Conservation (phyloP, 2,797 vertebrate species). For the Cygnus olor region DNA sequence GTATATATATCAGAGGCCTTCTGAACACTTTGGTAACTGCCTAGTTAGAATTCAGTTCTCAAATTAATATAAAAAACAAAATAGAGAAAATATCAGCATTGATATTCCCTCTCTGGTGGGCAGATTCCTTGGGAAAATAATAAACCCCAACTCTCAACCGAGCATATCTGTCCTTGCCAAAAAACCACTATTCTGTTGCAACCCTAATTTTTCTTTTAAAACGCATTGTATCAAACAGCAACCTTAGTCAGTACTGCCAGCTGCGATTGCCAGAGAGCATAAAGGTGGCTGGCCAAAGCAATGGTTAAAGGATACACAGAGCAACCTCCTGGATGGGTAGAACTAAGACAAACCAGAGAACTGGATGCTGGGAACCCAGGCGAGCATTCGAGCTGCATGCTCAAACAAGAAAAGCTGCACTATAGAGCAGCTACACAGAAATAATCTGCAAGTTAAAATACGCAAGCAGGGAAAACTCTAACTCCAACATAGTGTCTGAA, state of each 20-base stretch:
- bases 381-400: fast-evolving
- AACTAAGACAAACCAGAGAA: background rate
- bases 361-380: background rate
- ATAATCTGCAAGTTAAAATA: background rate
- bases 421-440: background rate
- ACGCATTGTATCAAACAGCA: background rate
- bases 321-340: background rate
- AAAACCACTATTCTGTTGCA: background rate
- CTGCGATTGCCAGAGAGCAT: background rate
- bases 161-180: background rate
- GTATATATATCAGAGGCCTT: background rate
- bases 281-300: fast-evolving
- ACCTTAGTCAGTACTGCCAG: background rate
- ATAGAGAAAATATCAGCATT: background rate
- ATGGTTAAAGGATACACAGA: background rate
- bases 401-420: background rate
- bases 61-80: background rate
- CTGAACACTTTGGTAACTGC: background rate
- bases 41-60: background rate
- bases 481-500: background rate
- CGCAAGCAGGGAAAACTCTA: background rate
- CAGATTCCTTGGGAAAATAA: background rate
- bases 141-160: background rate
- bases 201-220: background rate
- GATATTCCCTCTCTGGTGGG: background rate